phyloP scores from a whole-genome alignment of 1,140 invertebrate genomes.

The Drosophila albomicans region DNA sequence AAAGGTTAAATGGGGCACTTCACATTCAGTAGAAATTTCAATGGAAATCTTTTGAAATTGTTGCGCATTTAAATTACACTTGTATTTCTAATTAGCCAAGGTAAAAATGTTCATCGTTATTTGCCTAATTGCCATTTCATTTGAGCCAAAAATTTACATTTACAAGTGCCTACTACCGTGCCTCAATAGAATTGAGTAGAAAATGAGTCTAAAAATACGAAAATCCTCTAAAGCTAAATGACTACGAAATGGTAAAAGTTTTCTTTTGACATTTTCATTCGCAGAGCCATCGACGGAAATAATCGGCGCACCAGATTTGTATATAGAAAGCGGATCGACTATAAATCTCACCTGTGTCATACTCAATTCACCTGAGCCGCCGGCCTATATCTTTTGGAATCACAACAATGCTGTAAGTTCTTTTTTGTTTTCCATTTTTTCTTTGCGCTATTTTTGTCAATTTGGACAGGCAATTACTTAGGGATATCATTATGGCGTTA shows the following conservation, averaged over 20 bases:
- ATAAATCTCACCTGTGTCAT: slow-evolving; percentile 97
- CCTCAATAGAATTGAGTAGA: background rate
- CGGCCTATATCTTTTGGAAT: slow-evolving; percentile 97
- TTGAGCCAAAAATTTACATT: slow-evolving; percentile 15
- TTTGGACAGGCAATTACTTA: slow-evolving; percentile 68
- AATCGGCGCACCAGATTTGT: slow-evolving; percentile 94
- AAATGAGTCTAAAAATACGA: slow-evolving; percentile 11
- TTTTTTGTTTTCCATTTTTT: slow-evolving; percentile 4
- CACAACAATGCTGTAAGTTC: slow-evolving; percentile 93
- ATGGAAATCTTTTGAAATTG: slow-evolving; percentile 49
- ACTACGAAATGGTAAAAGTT: background rate
- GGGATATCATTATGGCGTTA: slow-evolving; percentile 61
- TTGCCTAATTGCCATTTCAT: slow-evolving; percentile 63
- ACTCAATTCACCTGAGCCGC: slow-evolving; percentile 94
- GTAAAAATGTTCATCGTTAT: slow-evolving; percentile 27
- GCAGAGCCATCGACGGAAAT: slow-evolving; percentile 95
- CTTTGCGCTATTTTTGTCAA: slow-evolving; percentile 13
- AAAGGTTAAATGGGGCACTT: slow-evolving; percentile 31
- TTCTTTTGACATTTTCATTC: slow-evolving; percentile 71
- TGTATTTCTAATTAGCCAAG: slow-evolving; percentile 35
- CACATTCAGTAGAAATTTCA: slow-evolving; percentile 33
- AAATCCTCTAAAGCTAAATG: slow-evolving; percentile 1
- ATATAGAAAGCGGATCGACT: slow-evolving; percentile 95
- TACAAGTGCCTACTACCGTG: background rate
- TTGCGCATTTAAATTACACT: slow-evolving; percentile 36